These are phyloP conservation scores for Aethina tumida DNA, from an alignment of 1,140 invertebrate species.

Conservation along the genomic window DNA sequence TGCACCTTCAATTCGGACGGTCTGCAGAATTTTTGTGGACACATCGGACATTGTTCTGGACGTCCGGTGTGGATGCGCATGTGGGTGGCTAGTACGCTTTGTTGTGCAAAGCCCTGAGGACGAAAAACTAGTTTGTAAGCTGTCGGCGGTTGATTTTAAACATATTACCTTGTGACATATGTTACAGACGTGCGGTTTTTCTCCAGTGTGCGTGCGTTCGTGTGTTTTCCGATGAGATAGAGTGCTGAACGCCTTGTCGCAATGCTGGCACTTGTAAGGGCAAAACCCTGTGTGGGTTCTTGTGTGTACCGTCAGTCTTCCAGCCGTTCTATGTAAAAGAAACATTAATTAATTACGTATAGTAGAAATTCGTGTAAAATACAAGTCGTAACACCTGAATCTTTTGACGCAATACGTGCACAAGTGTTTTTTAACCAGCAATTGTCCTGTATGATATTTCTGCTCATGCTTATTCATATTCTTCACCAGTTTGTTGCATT, in stretches of 20 bases:
- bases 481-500: too few species aligned
- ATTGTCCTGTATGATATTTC: too few species aligned
- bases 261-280: slow-evolving; percentile 18
- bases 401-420: too few species aligned
- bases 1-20: slow-evolving; percentile 26
- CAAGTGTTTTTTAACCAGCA: too few species aligned
- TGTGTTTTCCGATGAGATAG: slow-evolving; percentile 44
- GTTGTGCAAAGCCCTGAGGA: slow-evolving; percentile 24
- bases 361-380: too few species aligned
- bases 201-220: slow-evolving; percentile 62
- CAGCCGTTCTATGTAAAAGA: too few species aligned
- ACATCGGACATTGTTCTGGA: slow-evolving; percentile 24
- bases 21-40: slow-evolving; percentile 26
- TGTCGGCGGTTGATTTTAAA: too few species aligned
- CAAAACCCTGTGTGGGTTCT: slow-evolving; percentile 18
- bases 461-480: too few species aligned
- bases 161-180: slow-evolving; percentile 54
- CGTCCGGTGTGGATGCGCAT: slow-evolving; percentile 25
- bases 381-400: too few species aligned
- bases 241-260: neutral
- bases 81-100: slow-evolving; percentile 26
- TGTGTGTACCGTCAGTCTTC: neutral
- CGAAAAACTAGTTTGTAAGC: too few species aligned
- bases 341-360: too few species aligned
- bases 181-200: slow-evolving; percentile 58